phyloP scores from a whole-genome alignment of 2,888 invertebrate genomes.

The Julus scandinavius region DNA sequence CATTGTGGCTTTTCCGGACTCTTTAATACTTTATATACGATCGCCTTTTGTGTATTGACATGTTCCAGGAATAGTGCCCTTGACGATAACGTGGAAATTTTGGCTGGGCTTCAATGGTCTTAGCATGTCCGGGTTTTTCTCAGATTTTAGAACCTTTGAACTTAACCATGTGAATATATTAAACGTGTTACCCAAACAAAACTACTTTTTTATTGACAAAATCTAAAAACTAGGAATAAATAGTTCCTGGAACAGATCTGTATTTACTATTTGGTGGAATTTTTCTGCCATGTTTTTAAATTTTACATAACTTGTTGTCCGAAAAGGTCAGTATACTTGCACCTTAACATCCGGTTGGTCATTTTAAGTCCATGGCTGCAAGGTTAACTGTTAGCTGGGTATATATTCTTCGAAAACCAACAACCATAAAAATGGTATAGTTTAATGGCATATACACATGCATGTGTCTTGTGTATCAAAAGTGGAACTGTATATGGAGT shows the following conservation, averaged over 20 bases:
- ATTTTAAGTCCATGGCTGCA: background rate
- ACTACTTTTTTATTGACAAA: background rate
- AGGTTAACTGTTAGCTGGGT: no score
- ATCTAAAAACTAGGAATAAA: background rate
- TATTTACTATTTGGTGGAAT: background rate
- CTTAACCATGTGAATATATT: no score
- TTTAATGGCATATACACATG: no score
- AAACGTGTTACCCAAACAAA: background rate
- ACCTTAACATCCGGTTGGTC: background rate
- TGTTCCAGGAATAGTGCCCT: background rate
- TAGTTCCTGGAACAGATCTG: background rate
- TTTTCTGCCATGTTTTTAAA: background rate
- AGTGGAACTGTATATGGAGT: no score
- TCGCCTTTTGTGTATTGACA: background rate
- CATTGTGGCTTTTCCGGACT: background rate
- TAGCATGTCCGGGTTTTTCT: conserved; percentile 21
- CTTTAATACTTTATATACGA: background rate
- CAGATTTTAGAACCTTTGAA: background rate
- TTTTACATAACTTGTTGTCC: background rate
- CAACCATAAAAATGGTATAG: no score
- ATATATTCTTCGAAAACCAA: no score
- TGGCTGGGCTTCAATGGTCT: background rate
- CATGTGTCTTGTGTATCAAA: no score
- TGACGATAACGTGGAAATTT: background rate
- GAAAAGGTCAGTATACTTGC: background rate